A percentile compares a stretch with the other conserved stretches of the same genome.
phyloP scores from a whole-genome alignment of 2,113 vertebrate species.

The Blennius ocellaris region DNA sequence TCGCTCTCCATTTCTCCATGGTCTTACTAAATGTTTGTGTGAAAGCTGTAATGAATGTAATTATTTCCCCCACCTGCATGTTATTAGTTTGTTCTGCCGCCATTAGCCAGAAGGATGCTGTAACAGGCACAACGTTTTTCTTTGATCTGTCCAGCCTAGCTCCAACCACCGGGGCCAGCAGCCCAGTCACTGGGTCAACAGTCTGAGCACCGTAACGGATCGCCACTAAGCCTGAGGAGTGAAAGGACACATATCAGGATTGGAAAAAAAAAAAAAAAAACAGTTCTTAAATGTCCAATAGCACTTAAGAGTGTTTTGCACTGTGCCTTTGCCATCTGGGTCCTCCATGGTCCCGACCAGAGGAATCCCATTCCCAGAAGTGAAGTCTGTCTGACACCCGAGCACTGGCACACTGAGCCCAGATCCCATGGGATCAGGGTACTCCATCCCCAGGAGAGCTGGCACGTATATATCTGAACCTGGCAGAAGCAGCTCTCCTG shows the following conservation, averaged over 20 bases:
- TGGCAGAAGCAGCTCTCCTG: conserved; percentile 85
- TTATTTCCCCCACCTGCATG: conserved; percentile 76
- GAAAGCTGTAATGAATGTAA: neutral
- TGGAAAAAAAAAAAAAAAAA: neutral
- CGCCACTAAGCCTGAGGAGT: conserved; percentile 85
- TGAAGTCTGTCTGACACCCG: conserved; percentile 82
- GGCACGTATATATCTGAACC: conserved; percentile 82
- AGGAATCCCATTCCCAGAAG: conserved; percentile 74
- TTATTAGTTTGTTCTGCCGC: conserved; percentile 76
- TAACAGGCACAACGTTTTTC: conserved; percentile 82
- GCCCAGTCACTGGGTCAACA: conserved; percentile 85
- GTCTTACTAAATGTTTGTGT: neutral
- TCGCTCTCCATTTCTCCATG: neutral
- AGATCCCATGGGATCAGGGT: conserved; percentile 90
- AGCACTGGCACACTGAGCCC: conserved; percentile 88
- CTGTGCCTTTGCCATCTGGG: conserved; percentile 85
- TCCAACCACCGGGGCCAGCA: conserved; percentile 85
- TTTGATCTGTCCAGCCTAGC: conserved; percentile 79
- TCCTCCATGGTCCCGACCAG: conserved; percentile 92
- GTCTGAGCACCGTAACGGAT: conserved; percentile 85
- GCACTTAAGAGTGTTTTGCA: neutral
- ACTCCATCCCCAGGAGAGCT: conserved; percentile 88
- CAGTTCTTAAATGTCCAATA: too few species aligned
- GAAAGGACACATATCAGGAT: conserved; percentile 3
- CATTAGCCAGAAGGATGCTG: conserved; percentile 81